Evolutionary conservation across 1,140 invertebrate genomes (phyloP).

Genomic region (Cydia fagiglandana): DNA sequence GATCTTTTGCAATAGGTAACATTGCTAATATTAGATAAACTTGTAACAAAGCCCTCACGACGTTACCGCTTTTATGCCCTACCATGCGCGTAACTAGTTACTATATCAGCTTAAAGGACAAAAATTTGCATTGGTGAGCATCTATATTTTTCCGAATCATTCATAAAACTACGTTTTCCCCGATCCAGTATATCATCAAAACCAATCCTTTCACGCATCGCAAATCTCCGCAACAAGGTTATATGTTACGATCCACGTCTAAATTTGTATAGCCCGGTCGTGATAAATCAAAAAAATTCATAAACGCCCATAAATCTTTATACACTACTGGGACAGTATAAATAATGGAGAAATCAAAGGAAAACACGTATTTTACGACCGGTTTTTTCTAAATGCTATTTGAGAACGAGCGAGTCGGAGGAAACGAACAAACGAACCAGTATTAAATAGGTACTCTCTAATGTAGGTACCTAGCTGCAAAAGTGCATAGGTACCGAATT

Average conservation of each 20-base stretch:
- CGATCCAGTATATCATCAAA: not conserved
- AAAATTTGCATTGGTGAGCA: too few relatives aligned
- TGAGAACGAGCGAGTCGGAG: not conserved
- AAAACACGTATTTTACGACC: not conserved
- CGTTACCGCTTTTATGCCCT: too few relatives aligned
- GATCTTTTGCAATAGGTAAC: too few relatives aligned
- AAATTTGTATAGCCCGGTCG: not conserved
- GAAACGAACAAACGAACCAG: not conserved
- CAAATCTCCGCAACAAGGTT: constrained; percentile 20
- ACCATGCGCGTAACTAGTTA: too few relatives aligned
- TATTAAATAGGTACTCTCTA: too few relatives aligned
- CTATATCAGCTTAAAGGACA: too few relatives aligned
- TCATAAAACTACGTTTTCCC: not conserved
- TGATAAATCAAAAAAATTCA: constrained; percentile 28
- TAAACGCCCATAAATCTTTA: constrained; percentile 26
- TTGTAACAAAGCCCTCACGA: too few relatives aligned
- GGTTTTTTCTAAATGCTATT: not conserved
- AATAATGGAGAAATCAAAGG: constrained; percentile 25
- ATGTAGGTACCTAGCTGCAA: too few relatives aligned
- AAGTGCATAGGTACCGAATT: too few relatives aligned
- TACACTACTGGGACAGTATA: constrained; percentile 28
- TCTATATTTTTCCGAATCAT: not conserved
- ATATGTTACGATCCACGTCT: constrained; percentile 14
- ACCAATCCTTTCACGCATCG: constrained; percentile 20
- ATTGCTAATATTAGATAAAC: too few relatives aligned